Evolutionary conservation across 2,113 vertebrate genomes (phyloP).

Genomic region (Gymnogyps californianus): DNA sequence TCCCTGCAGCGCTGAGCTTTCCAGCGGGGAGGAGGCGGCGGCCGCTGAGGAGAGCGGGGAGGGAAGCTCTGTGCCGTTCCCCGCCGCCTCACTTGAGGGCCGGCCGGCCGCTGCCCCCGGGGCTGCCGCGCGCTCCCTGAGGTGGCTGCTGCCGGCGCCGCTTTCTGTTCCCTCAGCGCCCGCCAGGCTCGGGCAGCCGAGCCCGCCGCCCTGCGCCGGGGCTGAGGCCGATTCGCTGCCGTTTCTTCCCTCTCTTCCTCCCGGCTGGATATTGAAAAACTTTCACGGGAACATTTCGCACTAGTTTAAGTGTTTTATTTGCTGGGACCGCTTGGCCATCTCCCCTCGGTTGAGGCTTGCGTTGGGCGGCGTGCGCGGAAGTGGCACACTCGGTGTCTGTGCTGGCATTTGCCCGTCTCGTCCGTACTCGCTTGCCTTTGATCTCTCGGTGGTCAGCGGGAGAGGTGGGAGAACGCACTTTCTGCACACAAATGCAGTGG

Average conservation of each 20-base stretch:
- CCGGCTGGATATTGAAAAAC: accelerated
- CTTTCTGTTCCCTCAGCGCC: neutral
- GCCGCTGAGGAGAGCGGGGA: accelerated
- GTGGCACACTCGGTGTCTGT: accelerated
- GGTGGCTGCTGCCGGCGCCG: neutral
- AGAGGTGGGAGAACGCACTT: accelerated
- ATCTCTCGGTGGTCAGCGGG: accelerated
- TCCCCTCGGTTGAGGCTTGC: neutral
- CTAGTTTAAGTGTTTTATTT: accelerated
- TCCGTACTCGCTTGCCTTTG: accelerated
- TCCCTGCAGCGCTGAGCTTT: accelerated
- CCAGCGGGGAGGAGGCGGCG: accelerated
- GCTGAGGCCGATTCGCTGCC: accelerated
- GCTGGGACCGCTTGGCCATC: accelerated
- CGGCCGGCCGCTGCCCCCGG: neutral
- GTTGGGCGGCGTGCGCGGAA: neutral
- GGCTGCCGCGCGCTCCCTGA: neutral
- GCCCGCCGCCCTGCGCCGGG: neutral
- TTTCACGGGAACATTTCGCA: accelerated
- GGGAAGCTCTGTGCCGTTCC: accelerated
- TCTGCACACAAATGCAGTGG: accelerated
- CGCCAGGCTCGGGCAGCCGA: too few relatives aligned
- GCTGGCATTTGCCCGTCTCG: accelerated
- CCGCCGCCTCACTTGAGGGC: too few relatives aligned
- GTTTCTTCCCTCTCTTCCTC: accelerated